A percentile compares a stretch with the other conserved stretches of the same genome.
Conservation (phyloP, 2,888 invertebrate species). For the Torymus texanus region DNA sequence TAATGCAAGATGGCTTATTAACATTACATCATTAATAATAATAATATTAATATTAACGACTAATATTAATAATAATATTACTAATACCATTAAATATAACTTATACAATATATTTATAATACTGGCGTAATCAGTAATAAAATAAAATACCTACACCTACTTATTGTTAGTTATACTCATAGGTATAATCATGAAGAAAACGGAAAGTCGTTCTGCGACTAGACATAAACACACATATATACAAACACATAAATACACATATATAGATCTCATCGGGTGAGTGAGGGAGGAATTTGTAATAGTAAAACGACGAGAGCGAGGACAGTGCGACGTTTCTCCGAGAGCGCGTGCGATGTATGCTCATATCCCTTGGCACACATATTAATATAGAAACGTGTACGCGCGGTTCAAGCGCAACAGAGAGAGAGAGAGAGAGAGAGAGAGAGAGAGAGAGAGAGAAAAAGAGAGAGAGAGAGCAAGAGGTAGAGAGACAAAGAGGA, state of each 20-base stretch:
- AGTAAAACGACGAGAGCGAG: constrained; percentile 41
- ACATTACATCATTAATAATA: constrained; percentile 45
- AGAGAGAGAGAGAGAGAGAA: no score
- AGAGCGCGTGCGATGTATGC: constrained; percentile 34
- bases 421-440: neutral
- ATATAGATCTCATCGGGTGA: no score
- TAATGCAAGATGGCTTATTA: constrained; percentile 39
- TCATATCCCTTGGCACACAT: constrained; percentile 30
- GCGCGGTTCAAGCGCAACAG: constrained; percentile 16
- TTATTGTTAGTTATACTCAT: no score
- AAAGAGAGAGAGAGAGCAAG: no score
- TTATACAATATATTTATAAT: constrained; percentile 34
- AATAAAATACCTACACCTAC: no score
- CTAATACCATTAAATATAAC: constrained; percentile 25
- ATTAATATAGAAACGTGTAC: no score
- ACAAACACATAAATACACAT: no score
- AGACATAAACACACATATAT: no score
- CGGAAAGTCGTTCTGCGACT: no score
- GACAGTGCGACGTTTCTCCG: constrained; percentile 56
- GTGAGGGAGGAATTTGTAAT: no score
- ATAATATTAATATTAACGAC: constrained; percentile 34
- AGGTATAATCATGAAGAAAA: no score
- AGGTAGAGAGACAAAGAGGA: neutral
- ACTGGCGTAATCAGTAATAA: constrained; percentile 31
- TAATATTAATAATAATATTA: constrained; percentile 37